phyloP scores from a whole-genome alignment of 2,888 invertebrate genomes.

The Thalpophila matura region DNA sequence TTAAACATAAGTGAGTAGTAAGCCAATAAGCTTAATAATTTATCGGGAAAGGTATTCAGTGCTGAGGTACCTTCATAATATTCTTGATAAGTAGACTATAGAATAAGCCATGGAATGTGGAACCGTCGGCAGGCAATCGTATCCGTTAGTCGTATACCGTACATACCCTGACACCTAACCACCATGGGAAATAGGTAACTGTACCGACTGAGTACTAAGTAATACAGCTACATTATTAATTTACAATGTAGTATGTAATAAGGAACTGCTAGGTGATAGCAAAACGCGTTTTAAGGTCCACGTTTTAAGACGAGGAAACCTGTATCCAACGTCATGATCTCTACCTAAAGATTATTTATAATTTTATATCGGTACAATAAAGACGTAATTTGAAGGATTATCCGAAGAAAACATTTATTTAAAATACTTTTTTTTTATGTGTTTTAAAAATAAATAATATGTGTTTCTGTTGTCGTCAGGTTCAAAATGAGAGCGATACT shows the following conservation, averaged over 20 bases:
- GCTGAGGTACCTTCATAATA: slow-evolving; percentile 24
- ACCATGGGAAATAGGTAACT: slow-evolving; percentile 59
- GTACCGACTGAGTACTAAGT: slow-evolving; percentile 27
- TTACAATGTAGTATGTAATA: slow-evolving; percentile 26
- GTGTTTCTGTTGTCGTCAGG: slow-evolving; percentile 73
- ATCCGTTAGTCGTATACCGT: slow-evolving; percentile 55
- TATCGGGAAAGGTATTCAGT: slow-evolving; percentile 5
- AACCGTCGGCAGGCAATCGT: slow-evolving; percentile 1
- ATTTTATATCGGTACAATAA: neutral
- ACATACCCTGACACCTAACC: slow-evolving; percentile 36
- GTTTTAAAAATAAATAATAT: neutral
- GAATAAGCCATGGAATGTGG: slow-evolving; percentile 51
- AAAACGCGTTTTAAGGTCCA: slow-evolving; percentile 31
- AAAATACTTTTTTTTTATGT: too few species aligned
- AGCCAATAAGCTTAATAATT: neutral
- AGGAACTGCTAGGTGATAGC: slow-evolving; percentile 18
- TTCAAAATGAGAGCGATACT: slow-evolving; percentile 84
- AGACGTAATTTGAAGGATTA: neutral
- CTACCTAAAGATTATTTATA: slow-evolving; percentile 3
- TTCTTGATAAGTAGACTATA: slow-evolving; percentile 16
- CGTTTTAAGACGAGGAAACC: slow-evolving; percentile 15
- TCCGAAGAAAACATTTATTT: too few species aligned
- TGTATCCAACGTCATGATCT: slow-evolving; percentile 2
- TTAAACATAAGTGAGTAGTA: neutral
- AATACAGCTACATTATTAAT: slow-evolving; percentile 27